Evolutionary conservation across 2,888 invertebrate genomes (phyloP).

Genomic region (Sisyra nigra): DNA sequence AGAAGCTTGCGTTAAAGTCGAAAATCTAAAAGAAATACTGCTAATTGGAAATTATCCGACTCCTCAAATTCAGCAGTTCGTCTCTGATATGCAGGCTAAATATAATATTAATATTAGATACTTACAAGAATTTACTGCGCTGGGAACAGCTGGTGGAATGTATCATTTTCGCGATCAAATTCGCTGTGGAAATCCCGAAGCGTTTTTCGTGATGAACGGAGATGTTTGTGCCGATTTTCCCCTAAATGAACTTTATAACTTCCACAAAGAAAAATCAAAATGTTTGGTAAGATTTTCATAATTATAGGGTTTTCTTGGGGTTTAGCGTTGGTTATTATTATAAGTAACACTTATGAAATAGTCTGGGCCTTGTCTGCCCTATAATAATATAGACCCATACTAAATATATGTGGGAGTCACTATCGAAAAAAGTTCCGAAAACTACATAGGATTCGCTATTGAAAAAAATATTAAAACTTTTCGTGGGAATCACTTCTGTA

Average conservation of each 20-base stretch:
- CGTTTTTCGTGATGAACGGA: conserved; percentile 90
- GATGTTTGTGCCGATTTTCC: conserved; percentile 98
- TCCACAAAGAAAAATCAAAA: conserved; percentile 43
- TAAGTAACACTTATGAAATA: too few species aligned
- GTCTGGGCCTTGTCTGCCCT: too few species aligned
- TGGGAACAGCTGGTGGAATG: conserved; percentile 90
- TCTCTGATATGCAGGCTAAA: conserved; percentile 67
- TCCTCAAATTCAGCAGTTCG: conserved; percentile 71
- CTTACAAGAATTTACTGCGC: conserved; percentile 83
- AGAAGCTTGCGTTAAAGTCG: conserved; percentile 71
- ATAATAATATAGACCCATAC: too few species aligned
- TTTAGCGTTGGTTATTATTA: too few species aligned
- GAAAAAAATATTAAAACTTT: too few species aligned
- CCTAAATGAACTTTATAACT: conserved; percentile 60
- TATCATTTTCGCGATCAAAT: conserved; percentile 96
- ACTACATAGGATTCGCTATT: too few species aligned
- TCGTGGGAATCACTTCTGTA: too few species aligned
- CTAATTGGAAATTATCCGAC: conserved; percentile 87
- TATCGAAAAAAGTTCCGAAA: too few species aligned
- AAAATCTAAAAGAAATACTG: conserved; percentile 75
- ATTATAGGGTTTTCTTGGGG: too few species aligned
- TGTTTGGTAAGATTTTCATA: conserved; percentile 34
- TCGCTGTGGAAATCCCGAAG: conserved; percentile 67
- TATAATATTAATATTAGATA: conserved; percentile 79
- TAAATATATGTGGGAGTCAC: too few species aligned